Evolutionary conservation across 2,113 vertebrate species (phyloP).

Genomic region (Larimichthys crocea): DNA sequence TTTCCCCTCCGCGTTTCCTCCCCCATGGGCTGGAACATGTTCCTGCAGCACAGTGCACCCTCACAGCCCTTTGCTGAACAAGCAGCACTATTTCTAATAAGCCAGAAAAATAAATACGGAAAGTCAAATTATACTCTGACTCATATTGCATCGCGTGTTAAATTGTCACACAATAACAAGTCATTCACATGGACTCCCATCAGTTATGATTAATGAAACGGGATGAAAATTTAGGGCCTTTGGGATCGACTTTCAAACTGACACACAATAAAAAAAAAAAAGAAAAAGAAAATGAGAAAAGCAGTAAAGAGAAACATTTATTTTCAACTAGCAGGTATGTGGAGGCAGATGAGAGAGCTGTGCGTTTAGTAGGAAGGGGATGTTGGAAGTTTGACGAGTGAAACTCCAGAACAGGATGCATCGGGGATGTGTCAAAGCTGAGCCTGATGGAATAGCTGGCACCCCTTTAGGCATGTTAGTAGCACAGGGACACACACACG

Average conservation of each 20-base stretch:
- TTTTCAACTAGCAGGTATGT: slow-evolving; percentile 29
- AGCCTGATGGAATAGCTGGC: slow-evolving; percentile 69
- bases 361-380: slow-evolving; percentile 58
- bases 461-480: slow-evolving; percentile 28
- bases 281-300: slow-evolving; percentile 30
- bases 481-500: slow-evolving; percentile 52
- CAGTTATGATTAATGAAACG: slow-evolving; percentile 42
- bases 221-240: slow-evolving; percentile 35
- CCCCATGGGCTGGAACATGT: slow-evolving; percentile 50
- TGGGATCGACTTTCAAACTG: slow-evolving; percentile 33
- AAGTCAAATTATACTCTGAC: slow-evolving; percentile 67
- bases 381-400: slow-evolving; percentile 60
- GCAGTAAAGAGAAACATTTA: slow-evolving; percentile 33
- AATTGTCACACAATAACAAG: slow-evolving; percentile 62
- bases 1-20: slow-evolving; percentile 49
- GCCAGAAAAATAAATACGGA: slow-evolving; percentile 77
- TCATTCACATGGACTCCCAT: slow-evolving; percentile 29
- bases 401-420: slow-evolving; percentile 72
- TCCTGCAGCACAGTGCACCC: slow-evolving; percentile 66
- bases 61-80: slow-evolving; percentile 64
- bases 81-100: slow-evolving; percentile 69
- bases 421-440: slow-evolving; percentile 65
- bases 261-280: slow-evolving; percentile 18
- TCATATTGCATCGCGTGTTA: slow-evolving; percentile 59
- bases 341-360: slow-evolving; percentile 32